Conservation (phyloP, 2,113 vertebrate species). For the Garra rufa region DNA sequence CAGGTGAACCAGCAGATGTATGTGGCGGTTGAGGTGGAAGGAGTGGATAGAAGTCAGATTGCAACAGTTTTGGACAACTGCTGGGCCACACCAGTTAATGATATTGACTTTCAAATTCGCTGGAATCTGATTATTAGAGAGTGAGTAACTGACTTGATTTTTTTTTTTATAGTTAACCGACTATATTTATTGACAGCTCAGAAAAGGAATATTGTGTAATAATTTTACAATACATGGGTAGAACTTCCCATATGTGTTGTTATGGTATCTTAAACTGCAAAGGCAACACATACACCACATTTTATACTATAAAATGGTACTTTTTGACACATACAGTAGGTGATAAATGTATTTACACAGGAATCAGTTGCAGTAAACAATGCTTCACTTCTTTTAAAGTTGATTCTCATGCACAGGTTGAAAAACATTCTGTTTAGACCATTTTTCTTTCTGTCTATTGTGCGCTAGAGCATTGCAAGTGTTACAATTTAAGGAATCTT, state of each 20-base stretch:
- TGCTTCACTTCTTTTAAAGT: neutral
- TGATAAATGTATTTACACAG: neutral
- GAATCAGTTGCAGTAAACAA: neutral
- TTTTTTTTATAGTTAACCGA: neutral
- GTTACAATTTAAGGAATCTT: neutral
- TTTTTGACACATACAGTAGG: neutral
- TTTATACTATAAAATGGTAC: too few relatives aligned
- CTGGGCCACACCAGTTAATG: constrained; percentile 58
- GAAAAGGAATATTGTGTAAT: neutral
- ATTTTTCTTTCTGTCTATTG: neutral
- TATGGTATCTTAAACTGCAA: neutral
- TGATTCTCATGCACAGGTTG: neutral
- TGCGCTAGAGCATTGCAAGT: neutral
- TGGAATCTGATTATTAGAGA: constrained; percentile 62
- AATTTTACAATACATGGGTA: neutral
- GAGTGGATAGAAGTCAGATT: constrained; percentile 41
- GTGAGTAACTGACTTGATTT: constrained; percentile 22
- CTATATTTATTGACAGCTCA: neutral
- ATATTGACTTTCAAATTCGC: constrained; percentile 18
- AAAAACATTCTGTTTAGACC: neutral
- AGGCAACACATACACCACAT: too few relatives aligned
- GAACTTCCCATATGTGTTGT: neutral
- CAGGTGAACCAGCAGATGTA: constrained; percentile 49
- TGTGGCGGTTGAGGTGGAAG: constrained; percentile 47
- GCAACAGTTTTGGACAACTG: constrained; percentile 57